Evolutionary conservation across 2,113 vertebrate genomes (phyloP).

Genomic region (Odontesthes bonariensis): DNA sequence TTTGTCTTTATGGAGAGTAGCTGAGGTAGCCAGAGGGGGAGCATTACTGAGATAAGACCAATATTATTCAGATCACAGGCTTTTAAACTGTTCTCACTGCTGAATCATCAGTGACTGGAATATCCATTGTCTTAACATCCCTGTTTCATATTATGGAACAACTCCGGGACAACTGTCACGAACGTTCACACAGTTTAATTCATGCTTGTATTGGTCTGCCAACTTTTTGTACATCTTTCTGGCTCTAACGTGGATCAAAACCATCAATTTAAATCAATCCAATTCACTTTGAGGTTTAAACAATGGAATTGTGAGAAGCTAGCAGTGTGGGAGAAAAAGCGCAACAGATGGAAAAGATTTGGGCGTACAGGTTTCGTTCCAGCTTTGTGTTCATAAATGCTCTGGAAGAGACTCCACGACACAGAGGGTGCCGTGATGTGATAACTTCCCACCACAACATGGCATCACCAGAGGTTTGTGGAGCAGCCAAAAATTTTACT

Average conservation of each 20-base stretch:
- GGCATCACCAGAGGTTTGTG: conserved; percentile 2
- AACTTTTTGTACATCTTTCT: background rate
- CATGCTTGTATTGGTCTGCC: background rate
- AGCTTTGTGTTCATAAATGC: background rate
- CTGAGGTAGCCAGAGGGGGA: too few relatives aligned
- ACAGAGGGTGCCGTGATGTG: conserved; percentile 10
- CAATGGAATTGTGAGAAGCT: background rate
- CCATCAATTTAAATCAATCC: background rate
- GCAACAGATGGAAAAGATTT: background rate
- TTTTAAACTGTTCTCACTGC: too few relatives aligned
- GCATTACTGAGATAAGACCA: too few relatives aligned
- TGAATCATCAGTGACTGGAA: too few relatives aligned
- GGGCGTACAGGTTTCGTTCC: background rate
- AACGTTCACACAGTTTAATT: background rate
- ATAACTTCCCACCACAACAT: conserved; percentile 17
- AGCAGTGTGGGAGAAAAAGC: background rate
- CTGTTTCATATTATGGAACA: background rate
- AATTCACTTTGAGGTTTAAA: background rate
- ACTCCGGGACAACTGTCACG: background rate
- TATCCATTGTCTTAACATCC: background rate
- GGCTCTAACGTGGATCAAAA: conserved; percentile 1
- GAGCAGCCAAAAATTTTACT: too few relatives aligned
- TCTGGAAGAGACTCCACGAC: conserved; percentile 3
- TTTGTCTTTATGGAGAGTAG: too few relatives aligned
- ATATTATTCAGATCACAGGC: too few relatives aligned